Percentiles rank a stretch among this genome's conserved stretches.
Conservation (phyloP, 1,140 invertebrate species). For the Reticulitermes speratus region DNA sequence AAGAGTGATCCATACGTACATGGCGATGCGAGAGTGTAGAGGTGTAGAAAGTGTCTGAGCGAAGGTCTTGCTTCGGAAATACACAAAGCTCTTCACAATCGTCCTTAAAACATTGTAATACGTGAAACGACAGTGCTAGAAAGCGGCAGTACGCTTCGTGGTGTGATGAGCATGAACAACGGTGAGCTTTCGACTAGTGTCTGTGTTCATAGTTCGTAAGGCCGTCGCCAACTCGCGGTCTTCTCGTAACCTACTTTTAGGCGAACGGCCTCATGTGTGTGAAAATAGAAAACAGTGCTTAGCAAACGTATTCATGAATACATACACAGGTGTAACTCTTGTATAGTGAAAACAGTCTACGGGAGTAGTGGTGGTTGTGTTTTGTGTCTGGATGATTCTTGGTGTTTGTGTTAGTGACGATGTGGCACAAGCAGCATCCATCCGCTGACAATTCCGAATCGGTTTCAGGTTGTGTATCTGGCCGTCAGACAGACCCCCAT, state of each 20-base stretch:
- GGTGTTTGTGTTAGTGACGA: constrained; percentile 32
- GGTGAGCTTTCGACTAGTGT: neutral
- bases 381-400: constrained; percentile 13
- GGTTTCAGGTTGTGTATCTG: constrained; percentile 38
- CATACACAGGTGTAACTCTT: neutral
- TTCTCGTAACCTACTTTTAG: neutral
- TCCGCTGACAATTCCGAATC: constrained; percentile 34
- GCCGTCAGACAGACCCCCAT: constrained; percentile 30
- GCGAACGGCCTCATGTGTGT: neutral
- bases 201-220: neutral
- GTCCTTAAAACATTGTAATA: neutral
- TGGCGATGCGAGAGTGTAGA: constrained; percentile 27
- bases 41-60: neutral
- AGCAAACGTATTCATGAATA: neutral
- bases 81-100: neutral
- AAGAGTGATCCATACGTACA: constrained; percentile 21
- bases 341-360: neutral
- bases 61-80: constrained; percentile 23
- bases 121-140: neutral
- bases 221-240: neutral
- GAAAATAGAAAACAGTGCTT: neutral
- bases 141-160: neutral
- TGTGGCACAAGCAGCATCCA: constrained; percentile 36
- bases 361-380: constrained; percentile 1
- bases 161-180: neutral